phyloP scores from a whole-genome alignment of 2,888 invertebrate species.

The Protonemura montana region DNA sequence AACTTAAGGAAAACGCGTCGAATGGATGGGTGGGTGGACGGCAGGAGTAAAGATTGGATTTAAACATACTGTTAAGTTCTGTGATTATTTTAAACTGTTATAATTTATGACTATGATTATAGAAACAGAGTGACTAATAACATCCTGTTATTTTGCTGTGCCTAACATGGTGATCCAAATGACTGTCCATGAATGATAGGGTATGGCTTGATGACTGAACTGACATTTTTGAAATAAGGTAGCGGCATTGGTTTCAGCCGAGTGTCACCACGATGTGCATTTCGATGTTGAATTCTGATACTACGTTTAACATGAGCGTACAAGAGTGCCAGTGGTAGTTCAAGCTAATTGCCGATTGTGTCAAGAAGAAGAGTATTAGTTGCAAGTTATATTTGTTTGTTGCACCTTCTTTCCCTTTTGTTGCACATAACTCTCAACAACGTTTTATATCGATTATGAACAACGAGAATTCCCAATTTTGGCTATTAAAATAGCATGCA shows the following conservation, averaged over 20 bases:
- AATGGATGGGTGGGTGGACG: background rate
- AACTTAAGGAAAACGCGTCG: constrained; percentile 17
- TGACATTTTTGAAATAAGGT: background rate
- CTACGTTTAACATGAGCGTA: background rate
- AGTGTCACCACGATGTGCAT: background rate
- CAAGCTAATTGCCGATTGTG: background rate
- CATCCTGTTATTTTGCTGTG: background rate
- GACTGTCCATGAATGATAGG: background rate
- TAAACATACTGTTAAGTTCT: constrained; percentile 38
- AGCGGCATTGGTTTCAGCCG: background rate
- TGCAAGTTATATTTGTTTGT: background rate
- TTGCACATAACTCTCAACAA: background rate
- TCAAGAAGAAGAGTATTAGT: background rate
- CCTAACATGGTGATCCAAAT: background rate
- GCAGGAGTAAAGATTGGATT: constrained; percentile 12
- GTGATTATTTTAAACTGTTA: constrained; percentile 41
- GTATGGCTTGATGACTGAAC: background rate
- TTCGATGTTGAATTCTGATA: background rate
- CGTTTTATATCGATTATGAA: background rate
- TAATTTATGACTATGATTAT: constrained; percentile 24
- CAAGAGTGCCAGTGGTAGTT: background rate
- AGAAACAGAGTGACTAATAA: background rate
- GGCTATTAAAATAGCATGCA: background rate
- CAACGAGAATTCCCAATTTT: background rate
- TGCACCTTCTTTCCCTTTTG: background rate